These are phyloP conservation scores for Tachysurus fulvidraco DNA, from an alignment of 2,113 vertebrate species.

Conservation along the genomic window DNA sequence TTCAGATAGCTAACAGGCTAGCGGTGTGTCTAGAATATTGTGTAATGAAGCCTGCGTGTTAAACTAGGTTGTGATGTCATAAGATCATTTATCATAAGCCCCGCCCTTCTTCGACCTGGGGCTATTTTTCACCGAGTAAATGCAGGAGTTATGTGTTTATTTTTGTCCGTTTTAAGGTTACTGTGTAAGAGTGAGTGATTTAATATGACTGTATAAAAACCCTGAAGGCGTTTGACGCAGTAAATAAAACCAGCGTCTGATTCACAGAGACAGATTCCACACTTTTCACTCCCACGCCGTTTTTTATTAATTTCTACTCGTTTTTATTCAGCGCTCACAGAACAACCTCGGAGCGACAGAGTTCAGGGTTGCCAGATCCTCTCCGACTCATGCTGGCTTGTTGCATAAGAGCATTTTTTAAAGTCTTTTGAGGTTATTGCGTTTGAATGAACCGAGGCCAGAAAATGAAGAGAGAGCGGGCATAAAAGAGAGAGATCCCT, in stretches of 20 bases:
- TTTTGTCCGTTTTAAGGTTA: background rate
- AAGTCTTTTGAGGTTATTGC: constrained; percentile 5
- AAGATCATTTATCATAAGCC: background rate
- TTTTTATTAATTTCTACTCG: constrained; percentile 3
- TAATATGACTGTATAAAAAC: constrained; percentile 22
- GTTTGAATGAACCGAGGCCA: constrained; percentile 5
- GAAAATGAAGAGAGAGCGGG: background rate
- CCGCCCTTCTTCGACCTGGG: background rate
- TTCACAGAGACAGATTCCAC: constrained; percentile 36
- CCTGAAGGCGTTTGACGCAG: constrained; percentile 6
- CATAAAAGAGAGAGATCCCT: background rate
- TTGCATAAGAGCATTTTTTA: constrained; percentile 29
- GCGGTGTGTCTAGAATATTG: background rate
- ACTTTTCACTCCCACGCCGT: background rate
- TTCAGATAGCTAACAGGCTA: background rate
- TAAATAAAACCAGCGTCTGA: constrained; percentile 24
- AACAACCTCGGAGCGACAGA: constrained; percentile 53
- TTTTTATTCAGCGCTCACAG: constrained; percentile 58
- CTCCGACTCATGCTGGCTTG: constrained; percentile 44
- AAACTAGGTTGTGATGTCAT: background rate
- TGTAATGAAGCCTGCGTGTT: background rate
- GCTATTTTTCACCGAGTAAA: background rate
- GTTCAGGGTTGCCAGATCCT: constrained; percentile 58
- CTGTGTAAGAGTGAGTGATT: background rate
- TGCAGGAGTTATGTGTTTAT: background rate